These are phyloP conservation scores for Hylaeus volcanicus DNA, from an alignment of 1,140 invertebrate genomes.

Conservation along the genomic window DNA sequence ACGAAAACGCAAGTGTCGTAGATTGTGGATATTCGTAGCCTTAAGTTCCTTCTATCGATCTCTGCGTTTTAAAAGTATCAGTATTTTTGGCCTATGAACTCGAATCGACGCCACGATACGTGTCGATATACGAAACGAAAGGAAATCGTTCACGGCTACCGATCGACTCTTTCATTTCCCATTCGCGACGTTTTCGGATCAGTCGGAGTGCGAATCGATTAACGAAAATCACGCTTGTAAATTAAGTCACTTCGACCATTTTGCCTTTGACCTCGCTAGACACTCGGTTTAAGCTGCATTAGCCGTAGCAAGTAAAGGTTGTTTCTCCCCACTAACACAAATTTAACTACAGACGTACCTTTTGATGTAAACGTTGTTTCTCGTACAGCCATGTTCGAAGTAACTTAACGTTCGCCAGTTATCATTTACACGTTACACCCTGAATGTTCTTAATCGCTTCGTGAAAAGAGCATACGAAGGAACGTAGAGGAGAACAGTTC, in stretches of 20 bases:
- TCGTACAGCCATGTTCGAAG: slow-evolving; percentile 13
- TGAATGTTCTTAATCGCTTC: slow-evolving; percentile 3
- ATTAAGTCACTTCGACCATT: slow-evolving; percentile 32
- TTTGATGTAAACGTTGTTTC: slow-evolving; percentile 15
- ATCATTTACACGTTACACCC: slow-evolving; percentile 25
- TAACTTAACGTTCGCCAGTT: slow-evolving; percentile 10
- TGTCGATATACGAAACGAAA: slow-evolving; percentile 13
- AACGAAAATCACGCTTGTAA: slow-evolving; percentile 32
- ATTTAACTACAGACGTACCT: neutral
- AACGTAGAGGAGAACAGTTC: neutral
- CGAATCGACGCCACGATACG: slow-evolving; percentile 16
- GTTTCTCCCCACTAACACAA: neutral
- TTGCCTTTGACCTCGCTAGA: slow-evolving; percentile 40
- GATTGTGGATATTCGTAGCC: slow-evolving; percentile 39
- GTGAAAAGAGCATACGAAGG: neutral
- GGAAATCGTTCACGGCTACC: neutral
- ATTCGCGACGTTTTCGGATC: slow-evolving; percentile 7
- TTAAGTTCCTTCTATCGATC: slow-evolving; percentile 56
- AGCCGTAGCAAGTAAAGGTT: slow-evolving; percentile 13
- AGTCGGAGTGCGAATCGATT: slow-evolving; percentile 34
- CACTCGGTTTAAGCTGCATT: slow-evolving; percentile 36
- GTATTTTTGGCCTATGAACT: slow-evolving; percentile 52
- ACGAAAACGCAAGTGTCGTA: slow-evolving; percentile 29
- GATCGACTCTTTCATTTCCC: slow-evolving; percentile 3
- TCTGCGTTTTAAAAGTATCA: slow-evolving; percentile 17